Percentiles rank a stretch among this genome's conserved stretches.
Conservation (phyloP, 2,888 invertebrate species). For the Seladonia tumulorum region DNA sequence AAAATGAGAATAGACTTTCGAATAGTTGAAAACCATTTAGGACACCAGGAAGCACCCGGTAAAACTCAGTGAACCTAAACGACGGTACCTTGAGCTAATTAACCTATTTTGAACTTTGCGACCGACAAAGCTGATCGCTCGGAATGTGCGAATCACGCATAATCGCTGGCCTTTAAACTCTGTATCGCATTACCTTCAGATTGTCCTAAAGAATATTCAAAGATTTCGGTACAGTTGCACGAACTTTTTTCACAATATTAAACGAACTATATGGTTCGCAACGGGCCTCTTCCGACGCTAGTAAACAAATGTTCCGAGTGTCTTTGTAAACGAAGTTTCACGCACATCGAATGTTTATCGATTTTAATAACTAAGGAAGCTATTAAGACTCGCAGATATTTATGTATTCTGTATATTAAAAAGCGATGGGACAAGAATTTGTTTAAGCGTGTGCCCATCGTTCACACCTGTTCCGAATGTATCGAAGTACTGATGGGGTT, state of each 20-base stretch:
- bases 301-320: neutral
- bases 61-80: neutral
- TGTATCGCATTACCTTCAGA: neutral
- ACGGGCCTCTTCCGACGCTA: neutral
- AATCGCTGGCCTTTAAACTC: neutral
- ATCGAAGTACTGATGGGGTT: slow-evolving; percentile 35
- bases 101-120: neutral
- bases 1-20: neutral
- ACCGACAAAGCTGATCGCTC: neutral
- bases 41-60: neutral
- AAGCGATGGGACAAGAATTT: slow-evolving; percentile 18
- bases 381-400: neutral
- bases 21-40: neutral
- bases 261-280: slow-evolving; percentile 8
- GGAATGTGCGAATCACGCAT: neutral
- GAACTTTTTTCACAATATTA: slow-evolving; percentile 1
- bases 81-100: neutral
- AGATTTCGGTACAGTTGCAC: neutral
- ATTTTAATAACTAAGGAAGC: neutral
- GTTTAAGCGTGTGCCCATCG: slow-evolving; percentile 21
- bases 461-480: slow-evolving; percentile 22
- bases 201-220: neutral
- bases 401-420: slow-evolving; percentile 11
- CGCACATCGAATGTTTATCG: slow-evolving; percentile 37
- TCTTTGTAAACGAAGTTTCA: neutral